phyloP scores from a whole-genome alignment of 2,797 vertebrate genomes.

The Acanthurus leucopareius region DNA sequence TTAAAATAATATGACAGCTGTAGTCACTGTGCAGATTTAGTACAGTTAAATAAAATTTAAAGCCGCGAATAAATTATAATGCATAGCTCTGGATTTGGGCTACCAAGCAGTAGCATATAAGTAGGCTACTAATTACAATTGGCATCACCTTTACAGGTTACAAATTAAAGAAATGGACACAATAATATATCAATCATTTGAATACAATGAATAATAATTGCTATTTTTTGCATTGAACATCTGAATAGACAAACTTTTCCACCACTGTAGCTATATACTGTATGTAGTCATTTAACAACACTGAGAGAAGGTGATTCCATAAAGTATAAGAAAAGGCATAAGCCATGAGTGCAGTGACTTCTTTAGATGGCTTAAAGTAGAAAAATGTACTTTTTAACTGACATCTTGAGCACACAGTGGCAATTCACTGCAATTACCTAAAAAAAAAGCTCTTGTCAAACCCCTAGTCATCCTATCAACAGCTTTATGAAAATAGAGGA shows the following conservation, averaged over 20 bases:
- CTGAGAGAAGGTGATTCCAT: not conserved
- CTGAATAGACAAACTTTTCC: not conserved
- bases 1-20: too few relatives aligned
- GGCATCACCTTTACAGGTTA: too few relatives aligned
- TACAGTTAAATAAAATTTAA: too few relatives aligned
- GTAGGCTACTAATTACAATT: too few relatives aligned
- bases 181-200: too few relatives aligned
- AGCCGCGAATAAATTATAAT: too few relatives aligned
- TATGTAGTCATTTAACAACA: not conserved
- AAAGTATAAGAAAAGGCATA: not conserved
- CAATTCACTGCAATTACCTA: slow-evolving; percentile 27
- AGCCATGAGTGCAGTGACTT: not conserved
- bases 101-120: too few relatives aligned
- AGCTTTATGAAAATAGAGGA: slow-evolving; percentile 24
- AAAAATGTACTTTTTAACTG: slow-evolving; percentile 4
- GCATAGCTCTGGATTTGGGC: too few relatives aligned
- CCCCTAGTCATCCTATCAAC: slow-evolving; percentile 21
- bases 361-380: not conserved
- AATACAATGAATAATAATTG: too few relatives aligned
- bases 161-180: too few relatives aligned
- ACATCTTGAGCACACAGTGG: slow-evolving; percentile 12
- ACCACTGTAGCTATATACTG: not conserved
- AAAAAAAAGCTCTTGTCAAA: slow-evolving; percentile 28
- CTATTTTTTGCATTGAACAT: too few relatives aligned
- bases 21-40: too few relatives aligned